Evolutionary conservation across 2,113 vertebrate species (phyloP).

Genomic region (Globicephala melas): DNA sequence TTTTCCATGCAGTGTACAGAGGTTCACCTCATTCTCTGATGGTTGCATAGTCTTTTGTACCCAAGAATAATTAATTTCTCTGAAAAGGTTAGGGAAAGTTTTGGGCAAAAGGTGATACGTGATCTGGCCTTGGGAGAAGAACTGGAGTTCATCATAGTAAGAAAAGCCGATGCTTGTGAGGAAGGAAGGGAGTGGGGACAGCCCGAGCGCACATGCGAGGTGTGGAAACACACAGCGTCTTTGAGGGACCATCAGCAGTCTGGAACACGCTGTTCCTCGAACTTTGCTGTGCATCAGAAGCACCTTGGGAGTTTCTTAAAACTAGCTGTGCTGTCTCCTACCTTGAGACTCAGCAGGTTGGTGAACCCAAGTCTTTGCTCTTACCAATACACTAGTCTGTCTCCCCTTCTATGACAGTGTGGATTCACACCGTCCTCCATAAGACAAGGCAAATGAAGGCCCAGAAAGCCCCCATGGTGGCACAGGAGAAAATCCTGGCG

Average conservation of each 20-base stretch:
- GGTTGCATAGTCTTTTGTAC: background rate
- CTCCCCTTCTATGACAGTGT: background rate
- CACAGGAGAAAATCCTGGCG: background rate
- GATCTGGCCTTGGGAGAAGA: background rate
- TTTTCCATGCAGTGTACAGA: background rate
- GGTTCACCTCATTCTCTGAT: background rate
- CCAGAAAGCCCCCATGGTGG: background rate
- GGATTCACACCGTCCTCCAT: background rate
- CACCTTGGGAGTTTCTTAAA: background rate
- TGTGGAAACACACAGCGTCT: background rate
- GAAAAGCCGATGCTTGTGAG: background rate
- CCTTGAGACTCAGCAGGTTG: background rate
- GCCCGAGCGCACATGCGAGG: background rate
- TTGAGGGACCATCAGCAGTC: background rate
- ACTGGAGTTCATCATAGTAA: background rate
- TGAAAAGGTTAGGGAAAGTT: conserved; percentile 4
- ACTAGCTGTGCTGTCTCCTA: no score
- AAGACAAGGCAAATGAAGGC: background rate
- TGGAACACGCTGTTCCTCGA: background rate
- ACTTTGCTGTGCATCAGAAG: background rate
- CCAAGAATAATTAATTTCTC: background rate
- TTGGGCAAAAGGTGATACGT: background rate
- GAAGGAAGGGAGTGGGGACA: background rate
- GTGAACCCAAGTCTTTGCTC: background rate
- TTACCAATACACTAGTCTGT: background rate